Base-by-base conservation (phyloP, 2,113 vertebrate species). In the Garra rufa region DNA sequence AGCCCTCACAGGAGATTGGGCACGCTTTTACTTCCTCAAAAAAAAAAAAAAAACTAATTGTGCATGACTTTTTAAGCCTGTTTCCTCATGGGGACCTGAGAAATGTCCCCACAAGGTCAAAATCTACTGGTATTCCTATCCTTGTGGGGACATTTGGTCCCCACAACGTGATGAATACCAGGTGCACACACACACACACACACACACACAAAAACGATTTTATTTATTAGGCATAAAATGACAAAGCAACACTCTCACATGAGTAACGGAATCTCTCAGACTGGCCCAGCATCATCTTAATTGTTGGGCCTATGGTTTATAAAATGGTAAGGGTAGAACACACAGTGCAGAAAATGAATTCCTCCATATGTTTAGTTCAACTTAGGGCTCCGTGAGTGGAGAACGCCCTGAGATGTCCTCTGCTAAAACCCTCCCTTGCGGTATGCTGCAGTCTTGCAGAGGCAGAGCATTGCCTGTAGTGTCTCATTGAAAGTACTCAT, bases 401-500 rank as follows among this genome's bases (percentile, higher is more conserved):
- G n/a, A 43, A 44, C 55, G 78, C 63, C 46, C 74, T 78, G 74
- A 73, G 76, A 75, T 73, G 67, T 65, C 59, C 74, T 78, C 74
- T 6, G 30, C 43, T 83, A 63, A 83, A 82, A 52, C 50, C 28
- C 46, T 73, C 52, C 26, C 70, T 50, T 71, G 59, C 14, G 6
- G 41, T 79, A 44, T 69, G 50, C 46, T 41, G 50, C 92, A 74
- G 87, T 88, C 55, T 75, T 88, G 87, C 76, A 88, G 67, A 91
- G 89, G 86, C 75, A 88, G 63, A 91, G 89, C 71, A 86, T 88
- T 74, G 81, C 91, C 92, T 43, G 30, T 57, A 77, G 75, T 88
- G 81, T 87, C 89, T 67, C 88, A 90, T 46, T 76, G 92, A 83
- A 90, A 93, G 59, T 92, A 88, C 89, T 89, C 91, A 93, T 83